Base-by-base conservation (phyloP, 2,888 invertebrate species). In the Oscheius myriophilus region DNA sequence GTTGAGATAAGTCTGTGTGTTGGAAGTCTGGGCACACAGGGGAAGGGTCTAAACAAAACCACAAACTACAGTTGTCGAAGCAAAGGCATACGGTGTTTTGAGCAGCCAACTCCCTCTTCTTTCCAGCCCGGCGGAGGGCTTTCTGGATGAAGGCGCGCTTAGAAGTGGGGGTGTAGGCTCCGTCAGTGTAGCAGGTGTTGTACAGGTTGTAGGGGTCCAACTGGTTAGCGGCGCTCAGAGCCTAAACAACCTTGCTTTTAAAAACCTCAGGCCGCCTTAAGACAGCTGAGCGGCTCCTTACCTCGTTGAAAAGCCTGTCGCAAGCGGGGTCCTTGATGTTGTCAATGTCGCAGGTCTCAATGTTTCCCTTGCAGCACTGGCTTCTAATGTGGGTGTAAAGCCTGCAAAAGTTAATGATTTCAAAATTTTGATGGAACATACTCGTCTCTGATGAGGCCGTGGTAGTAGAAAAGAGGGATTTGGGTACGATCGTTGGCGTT, bases 391-490 rank as follows among this genome's bases (percentile, higher is more conserved):
- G 54, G 11, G 67, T 57, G 54, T 76, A 81, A 1, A 79, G 62
- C 18, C 73, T 80, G 64, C 42, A 72, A 57, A 21, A 16, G 16
- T 39, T 41, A 16, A 3, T n/a, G 18, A 49, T n/a, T 21, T 23
- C 14, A 21, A 21, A 14, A 45, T 23, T 45, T 12, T 43, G 46
- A 23, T 21, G 25, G 49, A 68, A 55, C 26, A n/a, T n/a, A 78
- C 78, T 72, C 76, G 57, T 80, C 75, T 18, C 79, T 68, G 23
- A 81, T 67, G 16, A 84, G 39, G 1, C 78, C 84, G 64, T 83
- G 84, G 61, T 76, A 76, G 67, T 84, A 84, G 49, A 76, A 79
- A 7, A 81, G 70, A 1, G 83, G 80, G 16, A 84, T 65, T 70
- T 81, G 71, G 1, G 82, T 81, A 58, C 78, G 74, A 43, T 52